These are phyloP conservation scores for Isoperla grammatica DNA, from an alignment of 2,888 invertebrate genomes.

Conservation along the genomic window DNA sequence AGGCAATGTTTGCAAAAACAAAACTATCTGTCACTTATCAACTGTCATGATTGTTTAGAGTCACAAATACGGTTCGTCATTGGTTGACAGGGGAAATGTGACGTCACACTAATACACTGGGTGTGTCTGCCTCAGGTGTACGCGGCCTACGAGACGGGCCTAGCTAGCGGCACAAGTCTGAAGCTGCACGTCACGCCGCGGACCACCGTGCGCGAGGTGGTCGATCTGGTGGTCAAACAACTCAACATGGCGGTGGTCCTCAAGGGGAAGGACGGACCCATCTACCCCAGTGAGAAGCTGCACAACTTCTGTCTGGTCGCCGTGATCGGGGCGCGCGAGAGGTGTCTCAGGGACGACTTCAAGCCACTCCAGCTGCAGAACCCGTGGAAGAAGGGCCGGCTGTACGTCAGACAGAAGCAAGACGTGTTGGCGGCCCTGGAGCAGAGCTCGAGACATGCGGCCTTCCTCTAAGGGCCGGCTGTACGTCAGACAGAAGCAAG, in stretches of 20 bases:
- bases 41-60: too few relatives aligned
- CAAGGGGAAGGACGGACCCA: conserved; percentile 80
- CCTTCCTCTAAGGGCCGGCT: conserved; percentile 56
- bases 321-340: conserved; percentile 90
- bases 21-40: too few relatives aligned
- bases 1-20: too few relatives aligned
- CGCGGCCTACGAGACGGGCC: conserved; percentile 92
- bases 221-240: conserved; percentile 92
- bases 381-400: conserved; percentile 90
- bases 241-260: conserved; percentile 87
- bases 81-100: too few relatives aligned
- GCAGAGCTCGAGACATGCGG: conserved; percentile 78
- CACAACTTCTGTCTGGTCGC: conserved; percentile 91
- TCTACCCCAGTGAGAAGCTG: conserved; percentile 75
- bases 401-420: conserved; percentile 89
- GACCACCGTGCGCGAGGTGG: conserved; percentile 92
- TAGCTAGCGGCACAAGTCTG: conserved; percentile 88
- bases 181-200: conserved; percentile 88
- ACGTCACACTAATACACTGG: too few relatives aligned
- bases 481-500: conserved; percentile 88
- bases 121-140: conserved; percentile 63
- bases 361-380: conserved; percentile 88
- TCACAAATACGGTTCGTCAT: too few relatives aligned
- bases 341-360: conserved; percentile 91
- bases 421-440: conserved; percentile 83